Evolutionary conservation across 2,797 vertebrate genomes (phyloP).

Genomic region (Xyrichtys novacula): DNA sequence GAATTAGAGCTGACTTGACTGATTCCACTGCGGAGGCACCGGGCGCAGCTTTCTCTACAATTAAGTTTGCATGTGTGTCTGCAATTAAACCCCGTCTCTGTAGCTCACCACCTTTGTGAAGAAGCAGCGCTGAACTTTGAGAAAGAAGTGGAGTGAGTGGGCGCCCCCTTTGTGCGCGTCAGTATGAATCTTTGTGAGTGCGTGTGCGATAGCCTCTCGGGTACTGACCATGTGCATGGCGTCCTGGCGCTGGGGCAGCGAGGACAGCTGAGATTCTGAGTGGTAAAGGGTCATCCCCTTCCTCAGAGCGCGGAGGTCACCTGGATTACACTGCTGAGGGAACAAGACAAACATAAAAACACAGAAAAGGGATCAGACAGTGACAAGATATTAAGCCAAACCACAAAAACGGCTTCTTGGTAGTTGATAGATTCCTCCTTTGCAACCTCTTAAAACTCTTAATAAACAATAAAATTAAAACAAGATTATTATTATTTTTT

Average conservation of each 20-base stretch:
- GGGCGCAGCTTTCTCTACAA: conserved; percentile 34
- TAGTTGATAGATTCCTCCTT: too few relatives aligned
- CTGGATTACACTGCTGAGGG: conserved; percentile 86
- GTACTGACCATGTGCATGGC: conserved; percentile 90
- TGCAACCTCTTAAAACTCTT: too few relatives aligned
- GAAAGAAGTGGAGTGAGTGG: conserved; percentile 7
- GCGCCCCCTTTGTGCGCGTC: neutral
- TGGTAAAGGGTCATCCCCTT: conserved; percentile 95
- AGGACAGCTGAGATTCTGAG: conserved; percentile 95
- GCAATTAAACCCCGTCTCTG: conserved; percentile 26
- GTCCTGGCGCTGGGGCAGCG: conserved; percentile 91
- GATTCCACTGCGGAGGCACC: conserved; percentile 45
- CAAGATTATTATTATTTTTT: too few relatives aligned
- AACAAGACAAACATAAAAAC: conserved; percentile 23
- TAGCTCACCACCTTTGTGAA: conserved; percentile 18
- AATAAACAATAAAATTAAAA: too few relatives aligned
- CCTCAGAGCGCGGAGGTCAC: conserved; percentile 91
- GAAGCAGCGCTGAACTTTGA: conserved; percentile 8
- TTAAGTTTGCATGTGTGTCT: conserved; percentile 32
- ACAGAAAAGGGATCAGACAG: conserved; percentile 14
- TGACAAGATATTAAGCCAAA: neutral
- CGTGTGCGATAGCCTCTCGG: conserved; percentile 26
- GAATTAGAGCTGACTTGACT: conserved; percentile 65
- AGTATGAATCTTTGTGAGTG: neutral
- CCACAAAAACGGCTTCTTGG: too few relatives aligned